phyloP scores from a whole-genome alignment of 2,888 invertebrate species.

The Eupelmus urozonus region DNA sequence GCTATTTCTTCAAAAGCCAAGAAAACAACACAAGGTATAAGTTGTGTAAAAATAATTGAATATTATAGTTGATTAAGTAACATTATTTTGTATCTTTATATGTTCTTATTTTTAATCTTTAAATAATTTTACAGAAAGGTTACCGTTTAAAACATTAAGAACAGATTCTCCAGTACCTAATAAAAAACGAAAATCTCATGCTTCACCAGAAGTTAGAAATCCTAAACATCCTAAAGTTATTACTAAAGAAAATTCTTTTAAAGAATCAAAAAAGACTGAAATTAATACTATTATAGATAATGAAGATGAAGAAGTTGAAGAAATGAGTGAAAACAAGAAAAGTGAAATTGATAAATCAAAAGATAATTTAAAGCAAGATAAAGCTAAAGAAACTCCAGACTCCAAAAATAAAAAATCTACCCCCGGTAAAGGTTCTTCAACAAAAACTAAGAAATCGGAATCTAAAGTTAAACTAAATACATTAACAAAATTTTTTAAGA shows the following conservation, averaged over 20 bases:
- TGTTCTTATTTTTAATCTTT: conserved; percentile 4
- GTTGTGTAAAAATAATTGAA: background rate
- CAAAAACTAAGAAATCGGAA: conserved; percentile 56
- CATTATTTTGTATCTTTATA: background rate
- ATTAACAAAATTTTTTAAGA: conserved; percentile 66
- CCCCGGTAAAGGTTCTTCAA: conserved; percentile 35
- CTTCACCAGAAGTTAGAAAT: conserved; percentile 64
- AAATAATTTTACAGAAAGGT: conserved; percentile 66
- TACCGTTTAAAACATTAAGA: conserved; percentile 70
- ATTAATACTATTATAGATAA: conserved; percentile 23
- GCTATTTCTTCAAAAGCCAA: conserved; percentile 66
- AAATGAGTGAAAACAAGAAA: conserved; percentile 33
- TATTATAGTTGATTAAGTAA: background rate
- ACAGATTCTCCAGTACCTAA: conserved; percentile 63
- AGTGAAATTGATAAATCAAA: conserved; percentile 23
- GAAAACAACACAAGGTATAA: conserved; percentile 72
- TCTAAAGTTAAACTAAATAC: conserved; percentile 56
- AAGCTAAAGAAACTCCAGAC: conserved; percentile 49
- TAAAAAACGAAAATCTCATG: conserved; percentile 72
- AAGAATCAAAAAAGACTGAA: conserved; percentile 37
- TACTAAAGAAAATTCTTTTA: conserved; percentile 64
- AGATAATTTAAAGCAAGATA: conserved; percentile 31
- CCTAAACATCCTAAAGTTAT: conserved; percentile 68
- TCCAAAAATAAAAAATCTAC: conserved; percentile 55
- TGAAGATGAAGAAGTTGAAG: conserved; percentile 19